These are phyloP conservation scores for Arenicola marina DNA, from an alignment of 2,888 invertebrate genomes.

Conservation along the genomic window DNA sequence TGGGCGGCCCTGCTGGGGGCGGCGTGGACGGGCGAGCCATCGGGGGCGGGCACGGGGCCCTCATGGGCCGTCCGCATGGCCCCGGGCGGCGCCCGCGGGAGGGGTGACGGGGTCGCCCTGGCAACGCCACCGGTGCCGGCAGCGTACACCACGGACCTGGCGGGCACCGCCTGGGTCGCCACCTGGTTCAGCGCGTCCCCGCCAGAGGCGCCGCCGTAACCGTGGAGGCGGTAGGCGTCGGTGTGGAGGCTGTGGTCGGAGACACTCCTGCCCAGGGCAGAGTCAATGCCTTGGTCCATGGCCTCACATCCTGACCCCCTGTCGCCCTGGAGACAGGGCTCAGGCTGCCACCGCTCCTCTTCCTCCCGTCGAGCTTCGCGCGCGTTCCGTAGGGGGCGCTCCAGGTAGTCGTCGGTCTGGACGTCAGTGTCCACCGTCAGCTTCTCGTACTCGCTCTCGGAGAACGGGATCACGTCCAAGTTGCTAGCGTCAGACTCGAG, in stretches of 20 bases:
- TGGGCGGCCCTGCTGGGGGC: background rate
- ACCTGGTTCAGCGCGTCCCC: constrained; percentile 11
- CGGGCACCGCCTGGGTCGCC: constrained; percentile 13
- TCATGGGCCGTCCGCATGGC: constrained; percentile 3
- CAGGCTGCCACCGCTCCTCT: background rate
- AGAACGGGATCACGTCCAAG: constrained; percentile 36
- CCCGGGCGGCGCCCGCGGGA: no score
- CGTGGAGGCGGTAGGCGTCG: constrained; percentile 7
- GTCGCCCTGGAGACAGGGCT: background rate
- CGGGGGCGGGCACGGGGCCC: background rate
- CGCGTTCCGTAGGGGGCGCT: background rate
- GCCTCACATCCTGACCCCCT: constrained; percentile 8
- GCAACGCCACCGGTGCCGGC: background rate
- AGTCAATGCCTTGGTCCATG: constrained; percentile 23
- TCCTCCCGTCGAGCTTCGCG: background rate
- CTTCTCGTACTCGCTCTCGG: constrained; percentile 35
- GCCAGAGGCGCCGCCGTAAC: no score
- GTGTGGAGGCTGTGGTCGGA: constrained; percentile 26
- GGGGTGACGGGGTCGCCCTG: background rate
- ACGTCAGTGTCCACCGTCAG: constrained; percentile 27
- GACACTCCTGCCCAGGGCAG: constrained; percentile 30
- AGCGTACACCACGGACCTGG: background rate
- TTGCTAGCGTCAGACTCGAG: constrained; percentile 19
- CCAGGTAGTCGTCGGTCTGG: constrained; percentile 16
- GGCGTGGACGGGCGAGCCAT: background rate